These are phyloP conservation scores for Helleia helle DNA, from an alignment of 2,888 invertebrate species.

Conservation along the genomic window DNA sequence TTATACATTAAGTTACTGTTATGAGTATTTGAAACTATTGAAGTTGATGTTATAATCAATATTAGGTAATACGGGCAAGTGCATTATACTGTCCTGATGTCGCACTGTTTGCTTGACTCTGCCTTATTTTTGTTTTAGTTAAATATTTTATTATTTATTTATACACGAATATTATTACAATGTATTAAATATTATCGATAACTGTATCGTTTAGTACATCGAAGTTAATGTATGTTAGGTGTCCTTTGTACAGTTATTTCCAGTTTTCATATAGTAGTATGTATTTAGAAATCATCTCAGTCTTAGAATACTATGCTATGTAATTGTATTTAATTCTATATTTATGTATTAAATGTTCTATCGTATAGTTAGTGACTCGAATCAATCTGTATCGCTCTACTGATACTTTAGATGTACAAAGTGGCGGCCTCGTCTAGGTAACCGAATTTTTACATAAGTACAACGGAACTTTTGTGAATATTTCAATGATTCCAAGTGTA, in stretches of 20 bases:
- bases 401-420: slow-evolving; percentile 60
- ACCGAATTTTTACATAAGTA: slow-evolving; percentile 66
- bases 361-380: slow-evolving; percentile 66
- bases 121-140: slow-evolving; percentile 70
- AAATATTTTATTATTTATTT: slow-evolving; percentile 74
- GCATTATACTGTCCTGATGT: slow-evolving; percentile 69
- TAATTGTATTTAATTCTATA: slow-evolving; percentile 55
- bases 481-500: slow-evolving; percentile 7
- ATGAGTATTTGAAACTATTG: slow-evolving; percentile 65
- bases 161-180: slow-evolving; percentile 48
- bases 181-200: slow-evolving; percentile 38
- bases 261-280: slow-evolving; percentile 22
- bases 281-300: slow-evolving; percentile 42
- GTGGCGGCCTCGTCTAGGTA: slow-evolving; percentile 69
- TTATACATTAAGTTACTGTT: slow-evolving; percentile 73
- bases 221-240: slow-evolving; percentile 42
- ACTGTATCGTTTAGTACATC: slow-evolving; percentile 42
- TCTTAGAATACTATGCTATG: slow-evolving; percentile 53
- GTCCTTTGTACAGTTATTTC: slow-evolving; percentile 34
- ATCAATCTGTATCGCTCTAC: slow-evolving; percentile 48
- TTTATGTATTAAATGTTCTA: slow-evolving; percentile 68
- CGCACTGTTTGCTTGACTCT: slow-evolving; percentile 67
- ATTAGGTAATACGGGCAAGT: slow-evolving; percentile 70
- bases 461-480: slow-evolving; percentile 28
- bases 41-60: slow-evolving; percentile 73